Conservation (phyloP, 2,888 invertebrate species). For the Caradrina kadenii region DNA sequence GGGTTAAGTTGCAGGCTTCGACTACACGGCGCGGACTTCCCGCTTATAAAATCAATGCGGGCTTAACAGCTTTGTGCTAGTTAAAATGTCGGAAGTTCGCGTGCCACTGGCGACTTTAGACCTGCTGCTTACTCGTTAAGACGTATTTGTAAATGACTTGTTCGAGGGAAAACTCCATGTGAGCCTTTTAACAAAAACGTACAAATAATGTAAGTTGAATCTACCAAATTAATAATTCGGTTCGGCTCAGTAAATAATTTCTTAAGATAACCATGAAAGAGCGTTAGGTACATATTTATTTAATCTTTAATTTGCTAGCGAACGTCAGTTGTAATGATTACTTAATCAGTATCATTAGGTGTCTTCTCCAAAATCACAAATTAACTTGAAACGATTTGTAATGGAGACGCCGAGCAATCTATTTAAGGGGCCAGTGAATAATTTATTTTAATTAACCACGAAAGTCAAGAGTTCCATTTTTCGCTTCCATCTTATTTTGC, state of each 20-base stretch:
- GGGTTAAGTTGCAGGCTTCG: slow-evolving; percentile 71
- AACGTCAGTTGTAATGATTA: slow-evolving; percentile 60
- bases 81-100: slow-evolving; percentile 79
- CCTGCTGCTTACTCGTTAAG: slow-evolving; percentile 61
- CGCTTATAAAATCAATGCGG: slow-evolving; percentile 82
- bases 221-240: slow-evolving; percentile 8
- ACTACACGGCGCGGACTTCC: slow-evolving; percentile 64
- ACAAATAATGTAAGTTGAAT: slow-evolving; percentile 21
- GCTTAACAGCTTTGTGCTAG: slow-evolving; percentile 80
- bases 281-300: slow-evolving; percentile 20
- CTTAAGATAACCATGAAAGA: slow-evolving; percentile 4
- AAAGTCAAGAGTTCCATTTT: slow-evolving; percentile 83
- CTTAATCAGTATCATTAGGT: slow-evolving; percentile 74
- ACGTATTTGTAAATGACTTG: slow-evolving; percentile 68
- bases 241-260: neutral
- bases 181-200: slow-evolving; percentile 43
- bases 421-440: slow-evolving; percentile 82
- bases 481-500: slow-evolving; percentile 83
- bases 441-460: slow-evolving; percentile 87
- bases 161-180: slow-evolving; percentile 59
- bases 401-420: slow-evolving; percentile 79
- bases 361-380: slow-evolving; percentile 70
- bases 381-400: slow-evolving; percentile 81
- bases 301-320: slow-evolving; percentile 38
- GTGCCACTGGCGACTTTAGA: slow-evolving; percentile 71